These are phyloP conservation scores for Arrhopalites spinosus DNA, from an alignment of 2,888 invertebrate genomes.

Conservation along the genomic window DNA sequence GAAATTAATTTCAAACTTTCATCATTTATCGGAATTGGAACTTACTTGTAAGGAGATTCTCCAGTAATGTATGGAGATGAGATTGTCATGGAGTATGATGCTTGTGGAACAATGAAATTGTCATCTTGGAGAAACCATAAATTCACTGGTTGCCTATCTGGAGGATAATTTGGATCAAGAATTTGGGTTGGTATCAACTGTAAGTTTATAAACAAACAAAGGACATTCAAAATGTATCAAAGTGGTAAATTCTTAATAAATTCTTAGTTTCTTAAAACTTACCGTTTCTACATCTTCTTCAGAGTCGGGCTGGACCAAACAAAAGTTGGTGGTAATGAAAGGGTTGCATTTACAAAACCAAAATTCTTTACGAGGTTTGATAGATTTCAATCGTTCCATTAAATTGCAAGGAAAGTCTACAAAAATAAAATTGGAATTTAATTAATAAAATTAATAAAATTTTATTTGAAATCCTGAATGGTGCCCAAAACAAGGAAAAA, in stretches of 20 bases:
- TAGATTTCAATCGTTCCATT: not conserved
- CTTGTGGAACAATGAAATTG: conserved; percentile 19
- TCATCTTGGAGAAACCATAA: conserved; percentile 23
- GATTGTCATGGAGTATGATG: not conserved
- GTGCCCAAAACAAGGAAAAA: not conserved
- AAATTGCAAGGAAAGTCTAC: not conserved
- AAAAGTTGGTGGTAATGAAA: conserved; percentile 26
- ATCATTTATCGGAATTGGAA: not conserved
- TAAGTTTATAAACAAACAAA: not conserved
- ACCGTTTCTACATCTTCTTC: conserved; percentile 9
- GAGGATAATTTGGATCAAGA: not conserved
- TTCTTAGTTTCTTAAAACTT: not conserved
- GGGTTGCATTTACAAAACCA: conserved; percentile 15
- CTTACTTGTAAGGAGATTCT: conserved; percentile 7
- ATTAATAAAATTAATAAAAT: not conserved
- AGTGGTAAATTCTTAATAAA: not conserved
- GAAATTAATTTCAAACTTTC: not conserved
- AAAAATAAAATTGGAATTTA: not conserved
- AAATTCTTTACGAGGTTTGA: not conserved
- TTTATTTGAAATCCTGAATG: not conserved
- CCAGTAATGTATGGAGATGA: conserved; percentile 12
- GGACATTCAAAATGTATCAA: not conserved
- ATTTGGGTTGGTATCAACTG: not conserved
- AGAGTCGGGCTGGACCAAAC: conserved; percentile 9
- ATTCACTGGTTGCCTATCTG: not conserved